Evolutionary conservation across 2,797 vertebrate species (phyloP).

Genomic region (Macroramphosus scolopax): DNA sequence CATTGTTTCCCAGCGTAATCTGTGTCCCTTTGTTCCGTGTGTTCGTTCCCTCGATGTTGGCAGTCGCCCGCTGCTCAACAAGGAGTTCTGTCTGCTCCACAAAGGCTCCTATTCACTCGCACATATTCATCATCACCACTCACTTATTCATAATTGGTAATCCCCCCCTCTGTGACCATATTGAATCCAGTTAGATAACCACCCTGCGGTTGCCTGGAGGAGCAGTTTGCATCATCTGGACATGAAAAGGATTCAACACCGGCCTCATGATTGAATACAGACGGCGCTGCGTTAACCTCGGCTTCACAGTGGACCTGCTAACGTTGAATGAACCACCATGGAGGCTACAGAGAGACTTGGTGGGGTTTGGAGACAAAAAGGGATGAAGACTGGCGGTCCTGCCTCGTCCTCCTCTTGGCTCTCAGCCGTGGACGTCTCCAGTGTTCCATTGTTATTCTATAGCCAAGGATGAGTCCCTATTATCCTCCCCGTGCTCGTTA

Average conservation of each 20-base stretch:
- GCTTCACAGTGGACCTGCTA: constrained; percentile 9
- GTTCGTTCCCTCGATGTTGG: constrained; percentile 40
- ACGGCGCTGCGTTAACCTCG: constrained; percentile 18
- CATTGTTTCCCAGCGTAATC: constrained; percentile 30
- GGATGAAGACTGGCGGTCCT: constrained; percentile 26
- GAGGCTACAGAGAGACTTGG: constrained; percentile 13
- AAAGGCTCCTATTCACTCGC: constrained; percentile 65
- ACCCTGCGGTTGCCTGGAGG: too few species aligned
- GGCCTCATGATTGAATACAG: constrained; percentile 29
- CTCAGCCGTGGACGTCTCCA: constrained; percentile 35
- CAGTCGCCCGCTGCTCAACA: constrained; percentile 49
- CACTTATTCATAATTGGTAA: constrained; percentile 70
- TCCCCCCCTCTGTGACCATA: constrained; percentile 58
- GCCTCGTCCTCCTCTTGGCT: constrained; percentile 41
- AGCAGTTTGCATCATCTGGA: constrained; percentile 22
- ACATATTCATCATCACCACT: constrained; percentile 61
- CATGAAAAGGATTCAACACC: constrained; percentile 30
- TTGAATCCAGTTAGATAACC: constrained; percentile 58
- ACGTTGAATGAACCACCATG: too few species aligned
- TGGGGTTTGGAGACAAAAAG: constrained; percentile 9
- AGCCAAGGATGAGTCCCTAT: constrained; percentile 51
- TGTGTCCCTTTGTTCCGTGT: constrained; percentile 29
- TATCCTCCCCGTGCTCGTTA: constrained; percentile 42
- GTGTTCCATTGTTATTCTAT: constrained; percentile 55
- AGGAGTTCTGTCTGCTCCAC: constrained; percentile 57